Percentiles rank a stretch among this genome's conserved stretches.
Conservation (phyloP, 2,888 invertebrate genomes). For the Cloeon dipterum region DNA sequence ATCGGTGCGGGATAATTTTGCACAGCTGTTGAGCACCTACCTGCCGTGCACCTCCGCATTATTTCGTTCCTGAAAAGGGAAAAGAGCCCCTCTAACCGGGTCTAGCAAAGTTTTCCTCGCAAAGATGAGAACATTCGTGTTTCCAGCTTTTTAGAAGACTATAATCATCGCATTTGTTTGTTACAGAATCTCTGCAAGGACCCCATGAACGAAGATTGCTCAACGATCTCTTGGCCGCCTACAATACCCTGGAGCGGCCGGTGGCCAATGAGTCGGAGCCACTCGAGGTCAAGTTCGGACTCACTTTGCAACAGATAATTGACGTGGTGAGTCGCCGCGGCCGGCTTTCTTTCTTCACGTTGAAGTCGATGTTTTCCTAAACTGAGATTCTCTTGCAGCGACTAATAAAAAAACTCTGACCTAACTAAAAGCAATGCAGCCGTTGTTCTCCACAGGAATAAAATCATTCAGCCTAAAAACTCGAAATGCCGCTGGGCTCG, state of each 20-base stretch:
- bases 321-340: conserved; percentile 58
- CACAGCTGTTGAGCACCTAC: too few species aligned
- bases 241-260: conserved; percentile 75
- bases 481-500: too few species aligned
- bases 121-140: too few species aligned
- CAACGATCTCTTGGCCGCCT: conserved; percentile 50
- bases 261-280: conserved; percentile 82
- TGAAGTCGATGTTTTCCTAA: conserved; percentile 1
- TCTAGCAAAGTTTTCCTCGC: too few species aligned
- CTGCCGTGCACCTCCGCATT: too few species aligned
- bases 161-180: conserved; percentile 9
- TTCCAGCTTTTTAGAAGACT: too few species aligned
- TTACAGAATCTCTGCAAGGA: conserved; percentile 70
- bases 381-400: conserved; percentile 1
- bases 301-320: conserved; percentile 80
- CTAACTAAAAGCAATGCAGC: not conserved
- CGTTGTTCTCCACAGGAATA: not conserved
- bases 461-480: too few species aligned
- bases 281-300: conserved; percentile 72
- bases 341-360: conserved; percentile 1
- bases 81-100: too few species aligned
- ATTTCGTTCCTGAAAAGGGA: too few species aligned
- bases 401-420: not conserved
- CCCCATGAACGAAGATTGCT: conserved; percentile 72
- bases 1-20: too few species aligned